Percentiles rank a stretch among this genome's conserved stretches.
phyloP scores from a whole-genome alignment of 2,113 vertebrate species.

The Promerops cafer region DNA sequence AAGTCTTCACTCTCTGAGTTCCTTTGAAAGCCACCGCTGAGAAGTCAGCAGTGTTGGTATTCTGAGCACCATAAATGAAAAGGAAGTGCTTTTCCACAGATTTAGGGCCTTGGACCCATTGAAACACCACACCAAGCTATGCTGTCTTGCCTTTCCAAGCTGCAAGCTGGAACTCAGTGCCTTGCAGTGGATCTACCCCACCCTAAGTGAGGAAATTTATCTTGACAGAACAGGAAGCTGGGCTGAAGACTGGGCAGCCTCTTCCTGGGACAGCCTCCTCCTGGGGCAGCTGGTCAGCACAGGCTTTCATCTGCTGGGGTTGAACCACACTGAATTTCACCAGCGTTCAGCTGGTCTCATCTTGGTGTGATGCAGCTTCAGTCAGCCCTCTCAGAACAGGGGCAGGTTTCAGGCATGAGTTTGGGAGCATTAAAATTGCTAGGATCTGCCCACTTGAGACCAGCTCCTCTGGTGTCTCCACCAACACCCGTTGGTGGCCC shows the following conservation, averaged over 20 bases:
- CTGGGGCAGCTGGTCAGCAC: background rate
- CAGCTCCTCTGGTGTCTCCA: background rate
- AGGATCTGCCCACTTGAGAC: background rate
- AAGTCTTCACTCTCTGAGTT: background rate
- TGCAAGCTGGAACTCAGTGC: background rate
- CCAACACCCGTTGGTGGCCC: fast-evolving
- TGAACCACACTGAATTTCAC: background rate
- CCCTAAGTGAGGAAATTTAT: background rate
- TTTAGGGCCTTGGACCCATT: background rate
- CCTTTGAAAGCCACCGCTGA: background rate
- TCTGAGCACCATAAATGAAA: background rate
- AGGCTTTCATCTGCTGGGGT: background rate
- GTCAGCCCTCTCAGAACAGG: background rate
- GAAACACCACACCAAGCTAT: background rate
- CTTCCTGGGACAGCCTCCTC: background rate
- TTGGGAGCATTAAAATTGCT: background rate
- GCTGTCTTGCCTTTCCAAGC: background rate
- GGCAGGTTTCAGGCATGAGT: background rate
- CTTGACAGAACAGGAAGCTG: background rate
- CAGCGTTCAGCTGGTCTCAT: background rate
- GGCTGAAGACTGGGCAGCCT: background rate
- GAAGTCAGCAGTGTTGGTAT: fast-evolving
- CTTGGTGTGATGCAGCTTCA: background rate
- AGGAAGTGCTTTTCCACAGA: background rate
- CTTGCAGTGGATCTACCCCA: background rate